Evolutionary conservation across 2,113 vertebrate species (phyloP), one percentile per base, ranked within the genome.

Genomic region (Hucho hucho): DNA sequence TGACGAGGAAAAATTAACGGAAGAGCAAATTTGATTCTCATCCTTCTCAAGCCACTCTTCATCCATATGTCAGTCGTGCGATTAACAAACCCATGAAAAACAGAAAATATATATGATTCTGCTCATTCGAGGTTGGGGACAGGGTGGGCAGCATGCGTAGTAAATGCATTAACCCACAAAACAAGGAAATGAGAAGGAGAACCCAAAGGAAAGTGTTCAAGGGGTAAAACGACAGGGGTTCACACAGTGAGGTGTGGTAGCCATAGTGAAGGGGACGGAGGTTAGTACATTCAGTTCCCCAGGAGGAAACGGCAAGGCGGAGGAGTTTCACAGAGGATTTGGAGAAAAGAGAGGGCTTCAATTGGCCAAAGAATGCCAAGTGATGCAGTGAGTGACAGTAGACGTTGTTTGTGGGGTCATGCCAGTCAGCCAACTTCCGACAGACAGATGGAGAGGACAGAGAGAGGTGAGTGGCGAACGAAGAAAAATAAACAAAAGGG

Each of bases 241-340:
- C 58, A 75, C 58, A 74, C n/a, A 29, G 72, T 18, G 64, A 70
- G 18, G 43, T 66, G 75, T 49, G 26, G 26, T 20, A 72, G 25
- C 46, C 14, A 46, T 0, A 32, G 22, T 59, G 59, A 67, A 73
- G 37, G 61, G 43, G 75, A 73, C 28, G 11, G 37, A 18, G 66
- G 73, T 75, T 73, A 83, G 76, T 78, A 29, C 69, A 32, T 75
- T 72, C 56, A 81, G 78, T 81, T 53, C 74, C 76, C 72, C 78
- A 64, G 68, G 22, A 46, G 73, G 64, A 13, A 32, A 63, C 47
- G 18, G n/a, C 28, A 56, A 22, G 69, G n/a, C 75, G 78, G 70
- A 78, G 43, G 47, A 67, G 77, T 63, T 70, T 64, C 63, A 75
- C 67, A 70, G 22, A 72, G 14, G 47, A 49, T 49, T 49, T 49